Evolutionary conservation across 2,797 vertebrate species (phyloP).

Genomic region (Coregonus ussuriensis): DNA sequence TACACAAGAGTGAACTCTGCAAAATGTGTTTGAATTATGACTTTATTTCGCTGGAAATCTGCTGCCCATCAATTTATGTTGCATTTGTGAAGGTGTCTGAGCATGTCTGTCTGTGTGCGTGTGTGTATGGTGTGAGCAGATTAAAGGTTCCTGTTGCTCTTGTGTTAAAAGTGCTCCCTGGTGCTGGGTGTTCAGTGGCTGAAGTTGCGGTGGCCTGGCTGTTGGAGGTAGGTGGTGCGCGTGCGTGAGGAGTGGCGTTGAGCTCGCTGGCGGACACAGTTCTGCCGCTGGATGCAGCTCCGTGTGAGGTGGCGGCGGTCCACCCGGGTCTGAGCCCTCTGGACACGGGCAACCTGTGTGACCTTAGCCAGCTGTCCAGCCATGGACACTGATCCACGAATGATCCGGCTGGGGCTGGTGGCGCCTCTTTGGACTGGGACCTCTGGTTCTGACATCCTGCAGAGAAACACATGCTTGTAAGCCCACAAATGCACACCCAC

Average conservation of each 20-base stretch:
- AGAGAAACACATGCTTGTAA: conserved; percentile 21
- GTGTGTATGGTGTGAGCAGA: conserved; percentile 4
- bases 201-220: conserved; percentile 85
- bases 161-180: not conserved
- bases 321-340: conserved; percentile 76
- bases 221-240: conserved; percentile 80
- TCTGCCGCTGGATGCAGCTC: conserved; percentile 84
- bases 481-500: not conserved
- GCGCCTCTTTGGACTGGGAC: conserved; percentile 51
- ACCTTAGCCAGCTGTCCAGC: conserved; percentile 76
- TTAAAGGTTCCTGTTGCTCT: conserved; percentile 1
- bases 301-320: conserved; percentile 76
- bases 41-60: conserved; percentile 3
- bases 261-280: conserved; percentile 77
- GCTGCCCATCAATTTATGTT: not conserved
- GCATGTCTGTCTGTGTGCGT: not conserved
- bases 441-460: conserved; percentile 70
- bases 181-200: conserved; percentile 77
- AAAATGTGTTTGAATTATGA: conserved; percentile 15
- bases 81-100: conserved; percentile 1
- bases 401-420: conserved; percentile 30
- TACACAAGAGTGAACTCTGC: conserved; percentile 7
- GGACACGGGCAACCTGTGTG: conserved; percentile 73
- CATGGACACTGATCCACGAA: conserved; percentile 56
- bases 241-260: conserved; percentile 66